Percentiles rank a stretch among this genome's conserved stretches.
These are phyloP conservation scores for Loriculus beryllinus DNA, from an alignment of 2,797 vertebrate species.

Conservation along the genomic window DNA sequence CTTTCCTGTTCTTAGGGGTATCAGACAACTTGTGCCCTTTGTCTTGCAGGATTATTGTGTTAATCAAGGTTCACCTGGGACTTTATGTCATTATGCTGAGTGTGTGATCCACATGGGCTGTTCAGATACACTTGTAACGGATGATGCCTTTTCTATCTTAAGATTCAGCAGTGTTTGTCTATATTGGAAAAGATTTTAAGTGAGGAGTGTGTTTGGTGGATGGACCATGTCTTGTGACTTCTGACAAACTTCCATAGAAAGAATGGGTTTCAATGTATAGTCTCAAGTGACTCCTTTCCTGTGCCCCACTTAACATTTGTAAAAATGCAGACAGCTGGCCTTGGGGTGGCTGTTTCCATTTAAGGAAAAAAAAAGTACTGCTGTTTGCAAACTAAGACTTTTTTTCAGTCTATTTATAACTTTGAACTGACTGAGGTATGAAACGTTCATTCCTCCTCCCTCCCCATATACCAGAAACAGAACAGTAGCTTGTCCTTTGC, in stretches of 20 bases:
- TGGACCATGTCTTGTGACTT: not conserved
- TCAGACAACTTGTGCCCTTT: not conserved
- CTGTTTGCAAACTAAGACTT: not conserved
- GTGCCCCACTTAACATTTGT: not conserved
- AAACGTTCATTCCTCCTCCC: not conserved
- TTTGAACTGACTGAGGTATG: not conserved
- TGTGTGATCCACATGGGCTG: not conserved
- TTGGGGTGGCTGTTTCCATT: not conserved
- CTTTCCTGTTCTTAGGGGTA: not conserved
- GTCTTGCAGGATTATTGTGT: not conserved
- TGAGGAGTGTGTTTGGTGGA: not conserved
- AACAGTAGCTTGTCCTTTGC: not conserved
- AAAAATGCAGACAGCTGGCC: not conserved
- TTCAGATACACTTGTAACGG: not conserved
- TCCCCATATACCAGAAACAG: not conserved
- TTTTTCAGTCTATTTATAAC: not conserved
- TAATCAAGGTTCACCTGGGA: not conserved
- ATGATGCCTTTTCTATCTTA: not conserved
- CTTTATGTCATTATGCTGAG: not conserved
- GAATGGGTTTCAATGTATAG: not conserved
- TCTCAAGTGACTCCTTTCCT: not conserved
- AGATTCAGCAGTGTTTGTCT: not conserved
- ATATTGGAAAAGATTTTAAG: not conserved
- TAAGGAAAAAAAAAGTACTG: not conserved
- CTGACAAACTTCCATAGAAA: not conserved